Evolutionary conservation across 2,113 vertebrate species (phyloP).

Genomic region (Bagarius yarrelli): DNA sequence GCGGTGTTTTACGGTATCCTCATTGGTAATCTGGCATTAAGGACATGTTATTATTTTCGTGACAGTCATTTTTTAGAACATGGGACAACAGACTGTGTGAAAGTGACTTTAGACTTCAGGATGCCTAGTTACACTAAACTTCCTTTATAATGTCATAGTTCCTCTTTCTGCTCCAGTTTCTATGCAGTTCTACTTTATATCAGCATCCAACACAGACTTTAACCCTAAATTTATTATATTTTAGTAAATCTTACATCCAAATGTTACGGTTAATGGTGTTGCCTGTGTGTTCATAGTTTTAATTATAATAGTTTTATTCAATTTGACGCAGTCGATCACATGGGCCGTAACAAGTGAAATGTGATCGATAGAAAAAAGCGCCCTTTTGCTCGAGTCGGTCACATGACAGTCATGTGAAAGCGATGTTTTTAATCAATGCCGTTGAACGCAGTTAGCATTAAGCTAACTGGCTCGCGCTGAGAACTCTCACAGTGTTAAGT

Average conservation of each 20-base stretch:
- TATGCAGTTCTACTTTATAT: background rate
- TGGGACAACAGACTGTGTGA: too few relatives aligned
- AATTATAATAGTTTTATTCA: background rate
- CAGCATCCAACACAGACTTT: background rate
- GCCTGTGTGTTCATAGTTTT: background rate
- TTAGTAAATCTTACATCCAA: background rate
- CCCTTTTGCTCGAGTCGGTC: conserved; percentile 5
- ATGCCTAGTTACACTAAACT: background rate
- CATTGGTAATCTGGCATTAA: too few relatives aligned
- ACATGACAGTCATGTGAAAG: conserved; percentile 56
- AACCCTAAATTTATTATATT: background rate
- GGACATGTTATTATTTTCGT: too few relatives aligned
- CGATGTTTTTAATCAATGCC: conserved; percentile 3
- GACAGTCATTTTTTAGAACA: too few relatives aligned
- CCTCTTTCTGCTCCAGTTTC: background rate
- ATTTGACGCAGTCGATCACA: background rate
- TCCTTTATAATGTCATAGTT: background rate
- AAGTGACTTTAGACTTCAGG: too few relatives aligned
- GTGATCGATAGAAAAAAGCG: background rate
- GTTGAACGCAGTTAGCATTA: conserved; percentile 33
- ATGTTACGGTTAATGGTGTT: background rate
- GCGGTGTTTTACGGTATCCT: too few relatives aligned
- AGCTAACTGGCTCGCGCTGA: background rate
- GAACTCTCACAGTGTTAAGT: background rate
- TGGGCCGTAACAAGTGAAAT: background rate